These are phyloP conservation scores for Gnatocerus cornutus DNA, from an alignment of 2,888 invertebrate genomes.

Conservation along the genomic window DNA sequence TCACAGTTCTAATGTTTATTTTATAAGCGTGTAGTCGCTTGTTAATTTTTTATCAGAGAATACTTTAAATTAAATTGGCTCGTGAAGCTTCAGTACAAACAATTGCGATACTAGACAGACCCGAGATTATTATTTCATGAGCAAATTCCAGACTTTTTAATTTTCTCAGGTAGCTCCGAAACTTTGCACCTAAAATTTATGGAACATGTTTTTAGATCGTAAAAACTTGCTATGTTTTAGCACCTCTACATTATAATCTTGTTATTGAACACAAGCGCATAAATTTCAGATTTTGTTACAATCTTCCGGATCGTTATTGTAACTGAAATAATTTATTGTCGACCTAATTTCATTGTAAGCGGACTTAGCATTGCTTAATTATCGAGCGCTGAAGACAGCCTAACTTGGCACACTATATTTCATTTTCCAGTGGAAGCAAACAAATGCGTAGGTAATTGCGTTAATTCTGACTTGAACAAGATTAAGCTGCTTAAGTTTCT, in stretches of 20 bases:
- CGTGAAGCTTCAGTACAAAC: slow-evolving; percentile 20
- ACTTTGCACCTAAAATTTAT: slow-evolving; percentile 24
- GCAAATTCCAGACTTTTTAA: slow-evolving; percentile 29
- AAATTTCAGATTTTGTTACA: slow-evolving; percentile 5
- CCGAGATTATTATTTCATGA: slow-evolving; percentile 14
- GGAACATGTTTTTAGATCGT: slow-evolving; percentile 15
- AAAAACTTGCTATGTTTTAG: slow-evolving; percentile 16
- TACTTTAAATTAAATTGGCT: slow-evolving; percentile 43
- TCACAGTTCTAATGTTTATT: slow-evolving; percentile 46
- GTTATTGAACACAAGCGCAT: not conserved
- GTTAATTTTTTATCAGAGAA: slow-evolving; percentile 38
- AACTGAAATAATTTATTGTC: slow-evolving; percentile 17
- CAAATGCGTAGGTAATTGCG: slow-evolving; percentile 46
- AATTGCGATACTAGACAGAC: not conserved
- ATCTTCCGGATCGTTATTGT: not conserved
- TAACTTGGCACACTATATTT: slow-evolving; percentile 30
- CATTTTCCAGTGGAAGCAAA: slow-evolving; percentile 20
- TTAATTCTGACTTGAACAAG: slow-evolving; percentile 52
- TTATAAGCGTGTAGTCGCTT: slow-evolving; percentile 28
- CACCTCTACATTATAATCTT: slow-evolving; percentile 6
- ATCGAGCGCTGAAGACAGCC: slow-evolving; percentile 8
- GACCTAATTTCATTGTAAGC: slow-evolving; percentile 5
- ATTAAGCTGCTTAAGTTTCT: slow-evolving; percentile 50
- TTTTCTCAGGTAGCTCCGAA: slow-evolving; percentile 32
- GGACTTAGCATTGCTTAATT: slow-evolving; percentile 27